Base-by-base conservation (phyloP, 2,113 vertebrate species). In the Pipra filicauda region DNA sequence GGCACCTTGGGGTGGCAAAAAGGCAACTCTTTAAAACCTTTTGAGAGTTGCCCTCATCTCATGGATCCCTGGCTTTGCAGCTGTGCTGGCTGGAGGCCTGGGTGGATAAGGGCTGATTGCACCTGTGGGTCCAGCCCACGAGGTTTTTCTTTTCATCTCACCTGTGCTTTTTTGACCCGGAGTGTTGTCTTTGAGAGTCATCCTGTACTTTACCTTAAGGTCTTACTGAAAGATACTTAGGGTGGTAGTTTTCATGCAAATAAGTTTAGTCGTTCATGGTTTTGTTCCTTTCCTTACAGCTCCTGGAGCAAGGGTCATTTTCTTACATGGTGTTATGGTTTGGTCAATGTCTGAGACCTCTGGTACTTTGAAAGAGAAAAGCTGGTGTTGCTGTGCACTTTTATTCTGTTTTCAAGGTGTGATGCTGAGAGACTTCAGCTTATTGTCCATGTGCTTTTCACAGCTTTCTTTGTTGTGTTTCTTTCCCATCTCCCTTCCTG, bases 281-380 rank as follows among this genome's bases (percentile, higher is more conserved):
- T 70, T 37, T 66, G 2, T 66, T 59, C 4, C 33, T 37, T 62
- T 82, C 71, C 14, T 44, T 17, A 7, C 27, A n/a, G 67, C 54
- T 75, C 2, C 0, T 37, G 17, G 27, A 37, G 27, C 23, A 30
- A 46, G 43, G 26, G 48, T 67, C 19, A 3, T 9, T 33, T 79
- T 54, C 33, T 26, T 15, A 22, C 0, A 0, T 9, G 19, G 57
- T 5, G 2, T 54, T 71, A 2, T 0, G 0, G 6, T 51, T 80
- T 6, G 1, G 12, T 70, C 4, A 1, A 43, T 62, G 64, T 5
- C n/a, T 67, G 71, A 80, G 51, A 13, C 8, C 10, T 74, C 19
- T 35, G n/a, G 4, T 59, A 18, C 16, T 51, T 72, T 64, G 17
- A 21, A 49, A 61, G 30, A n/a, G 23, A 43, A 74, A 51, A 78